Conservation (phyloP, 2,888 invertebrate species). For the Mongoloraphidia duomilia region DNA sequence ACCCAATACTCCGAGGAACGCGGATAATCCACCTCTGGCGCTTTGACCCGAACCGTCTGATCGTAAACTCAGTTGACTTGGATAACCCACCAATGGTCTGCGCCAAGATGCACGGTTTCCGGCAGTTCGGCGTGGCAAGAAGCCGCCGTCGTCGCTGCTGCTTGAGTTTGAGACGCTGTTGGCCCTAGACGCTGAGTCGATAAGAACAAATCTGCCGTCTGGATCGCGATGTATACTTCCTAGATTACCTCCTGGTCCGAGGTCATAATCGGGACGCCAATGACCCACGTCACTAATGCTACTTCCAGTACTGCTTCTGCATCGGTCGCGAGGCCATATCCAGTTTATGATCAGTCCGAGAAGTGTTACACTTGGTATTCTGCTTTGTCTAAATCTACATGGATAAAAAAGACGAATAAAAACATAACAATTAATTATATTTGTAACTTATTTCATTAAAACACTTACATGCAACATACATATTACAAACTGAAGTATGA, state of each 20-base stretch:
- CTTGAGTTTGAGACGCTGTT: conserved; percentile 44
- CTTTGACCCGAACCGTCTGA: conserved; percentile 48
- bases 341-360: conserved; percentile 53
- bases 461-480: no score
- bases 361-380: conserved; percentile 84
- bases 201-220: conserved; percentile 60
- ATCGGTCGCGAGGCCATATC: conserved; percentile 64
- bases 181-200: conserved; percentile 37
- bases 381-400: conserved; percentile 79
- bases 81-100: conserved; percentile 45
- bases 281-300: conserved; percentile 16
- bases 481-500: no score
- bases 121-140: conserved; percentile 46
- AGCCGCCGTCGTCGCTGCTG: conserved; percentile 63
- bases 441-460: no score
- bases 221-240: conserved; percentile 57
- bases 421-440: background rate
- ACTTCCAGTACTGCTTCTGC: conserved; percentile 35
- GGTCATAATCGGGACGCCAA: conserved; percentile 29
- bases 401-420: conserved; percentile 6
- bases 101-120: conserved; percentile 47
- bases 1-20: conserved; percentile 19
- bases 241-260: conserved; percentile 29
- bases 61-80: conserved; percentile 51
- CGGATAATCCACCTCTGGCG: conserved; percentile 25